Conservation (phyloP, 2,797 vertebrate species). For the Peromyscus melanophrys region DNA sequence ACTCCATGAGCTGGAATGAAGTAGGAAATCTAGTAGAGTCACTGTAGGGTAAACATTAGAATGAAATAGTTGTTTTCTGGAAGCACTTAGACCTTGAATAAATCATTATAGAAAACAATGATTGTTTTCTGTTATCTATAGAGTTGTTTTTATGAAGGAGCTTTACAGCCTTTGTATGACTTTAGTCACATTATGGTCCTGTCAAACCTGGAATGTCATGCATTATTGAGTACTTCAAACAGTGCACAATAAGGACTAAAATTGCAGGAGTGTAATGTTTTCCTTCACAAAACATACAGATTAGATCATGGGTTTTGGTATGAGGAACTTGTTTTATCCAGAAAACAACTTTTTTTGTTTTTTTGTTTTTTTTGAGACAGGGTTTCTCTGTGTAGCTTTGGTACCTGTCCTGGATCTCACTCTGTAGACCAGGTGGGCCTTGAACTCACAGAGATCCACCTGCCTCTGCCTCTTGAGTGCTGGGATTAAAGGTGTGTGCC, state of each 20-base stretch:
- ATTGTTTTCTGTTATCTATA: neutral
- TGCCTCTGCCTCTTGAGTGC: too few relatives aligned
- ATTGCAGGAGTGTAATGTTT: neutral
- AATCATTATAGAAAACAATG: neutral
- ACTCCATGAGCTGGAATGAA: neutral
- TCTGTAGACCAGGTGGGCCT: too few relatives aligned
- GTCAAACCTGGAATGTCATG: neutral
- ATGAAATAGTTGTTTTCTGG: neutral
- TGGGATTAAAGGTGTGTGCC: too few relatives aligned
- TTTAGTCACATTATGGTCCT: neutral
- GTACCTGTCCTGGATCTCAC: too few relatives aligned
- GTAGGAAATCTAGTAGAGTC: neutral
- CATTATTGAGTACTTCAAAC: neutral
- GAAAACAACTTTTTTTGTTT: neutral
- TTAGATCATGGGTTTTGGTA: neutral
- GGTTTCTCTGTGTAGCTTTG: too few relatives aligned
- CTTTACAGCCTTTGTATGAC: neutral
- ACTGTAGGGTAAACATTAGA: neutral
- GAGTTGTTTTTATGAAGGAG: neutral
- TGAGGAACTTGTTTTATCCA: neutral
- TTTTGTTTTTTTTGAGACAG: too few relatives aligned
- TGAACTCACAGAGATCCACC: too few relatives aligned
- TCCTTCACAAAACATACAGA: neutral
- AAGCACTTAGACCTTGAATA: neutral
- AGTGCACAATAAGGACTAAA: neutral